phyloP scores from a whole-genome alignment of 2,888 invertebrate genomes.

The Drosophila mercatorum region DNA sequence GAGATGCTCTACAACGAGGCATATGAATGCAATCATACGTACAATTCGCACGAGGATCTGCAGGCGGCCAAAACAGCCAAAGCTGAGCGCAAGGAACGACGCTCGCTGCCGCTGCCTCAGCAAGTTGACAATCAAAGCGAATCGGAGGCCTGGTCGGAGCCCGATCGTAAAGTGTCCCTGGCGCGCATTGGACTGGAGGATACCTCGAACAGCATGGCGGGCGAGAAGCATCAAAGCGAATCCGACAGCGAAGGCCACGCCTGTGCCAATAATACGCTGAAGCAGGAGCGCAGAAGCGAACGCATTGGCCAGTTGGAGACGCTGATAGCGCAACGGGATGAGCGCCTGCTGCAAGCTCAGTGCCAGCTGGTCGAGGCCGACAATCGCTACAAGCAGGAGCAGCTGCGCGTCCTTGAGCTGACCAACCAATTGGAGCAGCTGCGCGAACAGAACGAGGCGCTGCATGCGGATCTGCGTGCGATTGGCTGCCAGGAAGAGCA shows the following conservation, averaged over 20 bases:
- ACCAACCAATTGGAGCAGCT: constrained; percentile 75
- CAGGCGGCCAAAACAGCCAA: constrained; percentile 76
- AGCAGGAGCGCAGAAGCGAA: constrained; percentile 77
- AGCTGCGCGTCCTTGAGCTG: constrained; percentile 75
- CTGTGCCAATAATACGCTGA: constrained; percentile 30
- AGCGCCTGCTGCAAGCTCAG: constrained; percentile 83
- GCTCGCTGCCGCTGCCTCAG: constrained; percentile 76
- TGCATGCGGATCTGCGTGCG: constrained; percentile 74
- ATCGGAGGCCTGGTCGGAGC: constrained; percentile 95
- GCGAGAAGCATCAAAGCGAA: constrained; percentile 59
- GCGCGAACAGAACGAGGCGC: constrained; percentile 71
- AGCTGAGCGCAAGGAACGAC: constrained; percentile 81
- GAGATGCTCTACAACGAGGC: constrained; percentile 81
- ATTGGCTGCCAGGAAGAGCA: constrained; percentile 69
- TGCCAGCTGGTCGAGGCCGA: constrained; percentile 83
- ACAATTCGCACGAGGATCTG: constrained; percentile 79
- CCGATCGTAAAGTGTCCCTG: constrained; percentile 92
- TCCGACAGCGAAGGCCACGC: constrained; percentile 82
- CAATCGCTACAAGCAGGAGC: constrained; percentile 82
- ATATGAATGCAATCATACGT: constrained; percentile 69
- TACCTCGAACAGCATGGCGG: constrained; percentile 66
- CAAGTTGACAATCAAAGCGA: constrained; percentile 86
- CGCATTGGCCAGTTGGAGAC: constrained; percentile 85
- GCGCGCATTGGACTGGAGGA: constrained; percentile 90
- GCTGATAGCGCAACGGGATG: constrained; percentile 84